Evolutionary conservation across 2,113 vertebrate genomes (phyloP).

Genomic region (Cnemophilus loriae): DNA sequence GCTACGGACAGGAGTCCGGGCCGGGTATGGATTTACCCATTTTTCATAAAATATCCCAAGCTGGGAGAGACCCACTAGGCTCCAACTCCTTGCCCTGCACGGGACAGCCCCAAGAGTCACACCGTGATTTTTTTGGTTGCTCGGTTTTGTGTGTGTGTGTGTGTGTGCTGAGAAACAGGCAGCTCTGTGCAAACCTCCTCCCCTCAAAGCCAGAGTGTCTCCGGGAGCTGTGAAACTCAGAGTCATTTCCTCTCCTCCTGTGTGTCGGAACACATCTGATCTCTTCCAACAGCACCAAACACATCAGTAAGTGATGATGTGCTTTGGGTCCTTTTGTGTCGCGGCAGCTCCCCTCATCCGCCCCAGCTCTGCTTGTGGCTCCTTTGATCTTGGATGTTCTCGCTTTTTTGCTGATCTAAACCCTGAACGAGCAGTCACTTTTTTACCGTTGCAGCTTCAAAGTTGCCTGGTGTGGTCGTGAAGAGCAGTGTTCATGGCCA

Average conservation of each 20-base stretch:
- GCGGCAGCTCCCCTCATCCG: neutral
- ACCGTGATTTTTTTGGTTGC: neutral
- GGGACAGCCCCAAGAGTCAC: neutral
- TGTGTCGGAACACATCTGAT: neutral
- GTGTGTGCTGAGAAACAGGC: neutral
- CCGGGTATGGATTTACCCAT: conserved; percentile 70
- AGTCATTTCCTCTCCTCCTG: neutral
- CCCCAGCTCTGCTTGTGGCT: neutral
- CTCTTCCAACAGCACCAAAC: neutral
- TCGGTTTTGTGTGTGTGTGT: neutral
- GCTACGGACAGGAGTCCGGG: conserved; percentile 91
- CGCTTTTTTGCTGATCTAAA: neutral
- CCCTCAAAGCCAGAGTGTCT: neutral
- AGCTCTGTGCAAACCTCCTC: neutral
- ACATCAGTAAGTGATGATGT: neutral
- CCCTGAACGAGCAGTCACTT: neutral
- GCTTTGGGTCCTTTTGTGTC: neutral
- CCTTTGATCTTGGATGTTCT: conserved; percentile 32
- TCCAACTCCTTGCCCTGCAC: neutral
- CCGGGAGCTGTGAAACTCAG: neutral
- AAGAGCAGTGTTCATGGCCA: neutral
- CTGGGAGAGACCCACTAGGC: rapidly evolving
- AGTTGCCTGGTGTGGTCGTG: neutral
- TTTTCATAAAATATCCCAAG: rapidly evolving
- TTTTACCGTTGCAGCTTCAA: neutral